Base-by-base conservation (phyloP, 2,113 vertebrate genomes). In the Zingel zingel region DNA sequence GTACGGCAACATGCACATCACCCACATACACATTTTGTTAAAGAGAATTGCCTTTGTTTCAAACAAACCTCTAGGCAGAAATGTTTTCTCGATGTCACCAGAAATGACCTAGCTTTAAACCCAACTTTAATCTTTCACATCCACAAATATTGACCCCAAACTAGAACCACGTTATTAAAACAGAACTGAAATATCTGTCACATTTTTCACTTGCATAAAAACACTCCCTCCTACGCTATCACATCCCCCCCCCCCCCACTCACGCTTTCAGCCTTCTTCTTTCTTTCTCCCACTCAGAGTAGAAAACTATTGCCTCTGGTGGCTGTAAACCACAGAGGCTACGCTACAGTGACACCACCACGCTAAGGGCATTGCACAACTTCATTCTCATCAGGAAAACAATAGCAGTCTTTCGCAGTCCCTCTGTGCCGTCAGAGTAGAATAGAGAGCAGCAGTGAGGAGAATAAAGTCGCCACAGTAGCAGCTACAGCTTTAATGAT, bases 291-390 rank as follows among this genome's bases (percentile, higher is more conserved):
- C 77, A 88, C 90, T 82, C 86, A 66, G 47, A 75, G 79, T 64
- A 67, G 81, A 86, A 79, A 74, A 84, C 79, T 36, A 78, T 48
- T 68, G 91, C 90, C 87, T 86, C 83, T 85, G 83, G 91, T 86
- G 82, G 91, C 88, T 83, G 62, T 64, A 72, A 91, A 92, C 61
- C 64, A 66, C 69, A 79, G 66, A 86, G 81, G 81, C 91, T 89
- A 86, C 73, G 66, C 78, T 86, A 65, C 84, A 88, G 89, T 90
- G 87, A 93, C 86, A 84, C 82, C 86, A 84, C 82, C 77, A 84
- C 8, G 51, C 82, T 87, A 50, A 84, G 70, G 76, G 72, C 81
- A 89, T 86, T 88, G 87, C 84, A 88, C 86, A 92, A 93, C 81
- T 79, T 78, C 54, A 71, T 80, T 85, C 85, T 81, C 84, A 84